Base-by-base conservation (phyloP, 2,797 vertebrate species). In the Acanthis flammea region DNA sequence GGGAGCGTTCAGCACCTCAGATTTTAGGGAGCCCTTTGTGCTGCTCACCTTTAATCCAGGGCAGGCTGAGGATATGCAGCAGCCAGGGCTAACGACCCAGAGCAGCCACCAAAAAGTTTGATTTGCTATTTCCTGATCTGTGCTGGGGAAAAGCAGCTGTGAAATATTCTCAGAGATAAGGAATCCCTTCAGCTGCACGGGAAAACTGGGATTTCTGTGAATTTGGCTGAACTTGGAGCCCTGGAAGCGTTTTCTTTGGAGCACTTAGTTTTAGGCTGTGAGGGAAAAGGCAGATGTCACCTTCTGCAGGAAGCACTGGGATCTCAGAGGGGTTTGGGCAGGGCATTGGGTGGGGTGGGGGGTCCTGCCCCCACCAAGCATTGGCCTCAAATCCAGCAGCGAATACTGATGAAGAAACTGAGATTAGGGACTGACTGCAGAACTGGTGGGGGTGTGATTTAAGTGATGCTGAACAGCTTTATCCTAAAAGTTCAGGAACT, bases 151-250 rank as follows among this genome's bases (percentile, higher is more conserved):
- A 85, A 86, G 58, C 30, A 14, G 48, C 94, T 84, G 77, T 61
- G 92, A 86, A 82, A 78, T 61, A 67, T 42, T 70, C 82, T 19
- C 42, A 12, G 80, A 81, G 95, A 96, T 81, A 88, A 88, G 66
- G 85, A 63, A 81, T 73, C 35, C 5, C 33, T 68, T 67, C 42
- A 24, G 92, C 87, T 35, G 31, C 8, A 0, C 1, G 18, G 76
- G 39, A 37, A 71, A 73, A 16, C 9, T 42, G 74, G 50, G 68
- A 31, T 62, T 76, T 72, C 50, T 72, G 58, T 10, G 47, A 6
- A 55, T 85, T 75, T 63, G 75, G 22, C 19, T 51, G 75, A 27
- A 53, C 2, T 65, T 65, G 7, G 28, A 9, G 44, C 44, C 9
- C 12, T 62, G 72, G 62, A 37, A 83, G 44, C 7, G 54, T 41